Evolutionary conservation across 1,140 invertebrate genomes (phyloP).

Genomic region (Cydia strobilella): DNA sequence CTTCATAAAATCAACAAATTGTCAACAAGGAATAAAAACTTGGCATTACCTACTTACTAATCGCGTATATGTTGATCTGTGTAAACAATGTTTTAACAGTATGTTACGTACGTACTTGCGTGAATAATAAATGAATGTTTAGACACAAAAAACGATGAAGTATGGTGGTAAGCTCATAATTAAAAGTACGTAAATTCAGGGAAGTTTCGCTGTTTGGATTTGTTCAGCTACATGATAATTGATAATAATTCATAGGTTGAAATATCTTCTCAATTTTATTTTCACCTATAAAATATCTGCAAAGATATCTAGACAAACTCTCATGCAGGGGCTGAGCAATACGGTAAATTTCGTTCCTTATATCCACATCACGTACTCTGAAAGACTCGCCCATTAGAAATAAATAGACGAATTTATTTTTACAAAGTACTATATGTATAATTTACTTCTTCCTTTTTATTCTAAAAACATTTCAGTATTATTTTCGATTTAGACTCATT

Average conservation of each 20-base stretch:
- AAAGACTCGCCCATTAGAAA: not conserved
- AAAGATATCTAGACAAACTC: too few relatives aligned
- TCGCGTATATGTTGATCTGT: not conserved
- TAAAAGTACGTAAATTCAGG: not conserved
- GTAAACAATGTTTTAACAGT: not conserved
- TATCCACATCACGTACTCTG: not conserved
- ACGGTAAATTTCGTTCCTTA: not conserved
- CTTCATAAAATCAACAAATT: not conserved
- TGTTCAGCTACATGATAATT: not conserved
- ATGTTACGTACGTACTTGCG: not conserved
- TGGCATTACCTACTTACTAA: not conserved
- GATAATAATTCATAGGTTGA: not conserved
- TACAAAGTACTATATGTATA: too few relatives aligned
- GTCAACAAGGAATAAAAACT: not conserved
- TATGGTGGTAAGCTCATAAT: not conserved
- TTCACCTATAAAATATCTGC: too few relatives aligned
- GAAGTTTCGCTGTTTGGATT: not conserved
- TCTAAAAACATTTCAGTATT: too few relatives aligned
- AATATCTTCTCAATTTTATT: too few relatives aligned
- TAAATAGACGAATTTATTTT: too few relatives aligned
- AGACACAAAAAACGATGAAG: slow-evolving; percentile 9
- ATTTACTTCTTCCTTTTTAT: too few relatives aligned
- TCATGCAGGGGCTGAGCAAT: too few relatives aligned
- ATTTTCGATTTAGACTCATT: too few relatives aligned
- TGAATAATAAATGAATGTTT: slow-evolving; percentile 12